Evolutionary conservation across 2,113 vertebrate species (phyloP).

Genomic region (Semnornis frantzii): DNA sequence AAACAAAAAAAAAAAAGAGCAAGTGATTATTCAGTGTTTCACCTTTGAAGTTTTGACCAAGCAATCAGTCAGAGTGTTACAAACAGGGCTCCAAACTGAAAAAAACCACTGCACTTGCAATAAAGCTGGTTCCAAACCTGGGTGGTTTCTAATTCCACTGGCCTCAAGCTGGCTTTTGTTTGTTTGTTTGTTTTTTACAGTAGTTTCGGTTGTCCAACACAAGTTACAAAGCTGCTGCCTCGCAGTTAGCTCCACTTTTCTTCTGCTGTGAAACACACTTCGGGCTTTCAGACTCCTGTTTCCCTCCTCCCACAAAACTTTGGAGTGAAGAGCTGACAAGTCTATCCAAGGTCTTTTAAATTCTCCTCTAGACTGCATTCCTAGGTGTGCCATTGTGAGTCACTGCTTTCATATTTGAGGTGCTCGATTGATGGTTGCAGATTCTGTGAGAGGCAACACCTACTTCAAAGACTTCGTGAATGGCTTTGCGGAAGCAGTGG

Average conservation of each 20-base stretch:
- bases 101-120: conserved; percentile 45
- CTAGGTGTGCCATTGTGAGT: conserved; percentile 94
- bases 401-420: conserved; percentile 89
- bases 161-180: background rate
- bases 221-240: conserved; percentile 58
- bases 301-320: conserved; percentile 56
- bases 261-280: conserved; percentile 42
- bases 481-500: conserved; percentile 99
- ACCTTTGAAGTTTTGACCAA: conserved; percentile 24
- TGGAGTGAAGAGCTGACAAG: conserved; percentile 72
- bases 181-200: conserved; percentile 26
- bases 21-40: conserved; percentile 56
- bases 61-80: conserved; percentile 54
- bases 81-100: conserved; percentile 47
- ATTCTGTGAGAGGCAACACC: conserved; percentile 87
- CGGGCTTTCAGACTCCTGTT: conserved; percentile 40
- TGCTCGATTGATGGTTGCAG: conserved; percentile 81
- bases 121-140: conserved; percentile 10
- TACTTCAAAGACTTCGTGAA: conserved; percentile 98
- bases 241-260: conserved; percentile 36
- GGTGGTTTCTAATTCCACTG: conserved; percentile 41
- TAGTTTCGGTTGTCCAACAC: conserved; percentile 64
- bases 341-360: conserved; percentile 22
- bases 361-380: conserved; percentile 84
- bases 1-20: conserved; percentile 34